A percentile compares a stretch with the other conserved stretches of the same genome.
phyloP scores from a whole-genome alignment of 1,140 invertebrate genomes.

The Himalopsyche phryganea region DNA sequence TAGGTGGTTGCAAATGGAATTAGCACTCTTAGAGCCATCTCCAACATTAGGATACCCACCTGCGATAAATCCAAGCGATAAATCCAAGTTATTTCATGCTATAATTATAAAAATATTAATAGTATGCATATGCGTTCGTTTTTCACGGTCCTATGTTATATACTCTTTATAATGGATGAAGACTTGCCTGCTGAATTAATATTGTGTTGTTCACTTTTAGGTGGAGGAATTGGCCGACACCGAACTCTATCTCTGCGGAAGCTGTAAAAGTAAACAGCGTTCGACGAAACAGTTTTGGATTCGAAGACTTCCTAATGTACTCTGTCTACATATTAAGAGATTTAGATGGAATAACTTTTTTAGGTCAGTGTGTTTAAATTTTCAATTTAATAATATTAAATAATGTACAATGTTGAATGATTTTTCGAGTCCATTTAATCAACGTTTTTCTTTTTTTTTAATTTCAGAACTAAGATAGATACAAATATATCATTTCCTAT shows the following conservation, averaged over 20 bases:
- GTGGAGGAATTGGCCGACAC: constrained; percentile 80
- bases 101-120: too few species aligned
- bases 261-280: constrained; percentile 76
- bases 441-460: constrained; percentile 7
- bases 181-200: too few species aligned
- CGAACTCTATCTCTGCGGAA: constrained; percentile 79
- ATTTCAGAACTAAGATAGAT: constrained; percentile 68
- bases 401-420: too few species aligned
- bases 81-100: too few species aligned
- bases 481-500: constrained; percentile 77
- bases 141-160: too few species aligned
- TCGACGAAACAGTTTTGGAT: constrained; percentile 87
- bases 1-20: too few species aligned
- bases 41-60: too few species aligned
- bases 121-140: too few species aligned
- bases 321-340: constrained; percentile 82
- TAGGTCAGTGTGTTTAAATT: constrained; percentile 43
- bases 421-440: constrained; percentile 1
- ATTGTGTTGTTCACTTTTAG: constrained; percentile 61
- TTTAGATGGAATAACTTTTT: constrained; percentile 82
- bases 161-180: too few species aligned
- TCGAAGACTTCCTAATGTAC: constrained; percentile 73
- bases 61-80: too few species aligned
- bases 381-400: constrained; percentile 3
- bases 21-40: too few species aligned